phyloP scores from a whole-genome alignment of 2,888 invertebrate genomes.

The Athalia rosae region DNA sequence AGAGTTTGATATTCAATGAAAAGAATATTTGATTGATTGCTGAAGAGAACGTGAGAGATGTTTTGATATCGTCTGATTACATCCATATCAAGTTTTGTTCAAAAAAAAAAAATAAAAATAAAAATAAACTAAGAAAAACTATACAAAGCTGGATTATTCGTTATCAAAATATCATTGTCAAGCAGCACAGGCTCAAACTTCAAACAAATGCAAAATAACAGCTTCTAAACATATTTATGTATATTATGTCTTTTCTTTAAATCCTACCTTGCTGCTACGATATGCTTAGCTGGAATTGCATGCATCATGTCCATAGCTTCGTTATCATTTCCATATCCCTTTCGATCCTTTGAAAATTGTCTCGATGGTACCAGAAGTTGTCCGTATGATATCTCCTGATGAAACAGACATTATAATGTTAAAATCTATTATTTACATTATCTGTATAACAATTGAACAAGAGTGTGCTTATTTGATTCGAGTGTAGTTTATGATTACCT shows the following conservation, averaged over 20 bases:
- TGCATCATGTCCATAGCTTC: slow-evolving; percentile 69
- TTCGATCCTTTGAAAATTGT: slow-evolving; percentile 75
- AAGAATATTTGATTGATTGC: too few relatives aligned
- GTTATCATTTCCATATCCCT: slow-evolving; percentile 65
- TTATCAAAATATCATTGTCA: background rate
- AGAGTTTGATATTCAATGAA: background rate
- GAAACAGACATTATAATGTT: background rate
- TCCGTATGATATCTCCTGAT: slow-evolving; percentile 91
- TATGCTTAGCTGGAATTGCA: slow-evolving; percentile 75
- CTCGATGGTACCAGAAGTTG: slow-evolving; percentile 87
- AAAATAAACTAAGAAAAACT: background rate
- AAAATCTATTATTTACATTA: background rate
- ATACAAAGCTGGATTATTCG: slow-evolving; percentile 20
- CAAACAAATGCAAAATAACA: background rate
- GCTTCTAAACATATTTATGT: slow-evolving; percentile 3
- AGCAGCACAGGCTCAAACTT: slow-evolving; percentile 22
- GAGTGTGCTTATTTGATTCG: background rate
- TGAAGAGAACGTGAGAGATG: background rate
- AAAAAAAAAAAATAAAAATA: too few relatives aligned
- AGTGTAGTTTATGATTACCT: slow-evolving; percentile 73
- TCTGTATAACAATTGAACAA: background rate
- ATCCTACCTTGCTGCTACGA: slow-evolving; percentile 76
- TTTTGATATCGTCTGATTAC: too few relatives aligned
- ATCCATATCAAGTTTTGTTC: too few relatives aligned
- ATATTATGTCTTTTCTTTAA: background rate